These are phyloP conservation scores for Tragopan temminckii DNA, from an alignment of 2,797 vertebrate genomes.

Conservation along the genomic window DNA sequence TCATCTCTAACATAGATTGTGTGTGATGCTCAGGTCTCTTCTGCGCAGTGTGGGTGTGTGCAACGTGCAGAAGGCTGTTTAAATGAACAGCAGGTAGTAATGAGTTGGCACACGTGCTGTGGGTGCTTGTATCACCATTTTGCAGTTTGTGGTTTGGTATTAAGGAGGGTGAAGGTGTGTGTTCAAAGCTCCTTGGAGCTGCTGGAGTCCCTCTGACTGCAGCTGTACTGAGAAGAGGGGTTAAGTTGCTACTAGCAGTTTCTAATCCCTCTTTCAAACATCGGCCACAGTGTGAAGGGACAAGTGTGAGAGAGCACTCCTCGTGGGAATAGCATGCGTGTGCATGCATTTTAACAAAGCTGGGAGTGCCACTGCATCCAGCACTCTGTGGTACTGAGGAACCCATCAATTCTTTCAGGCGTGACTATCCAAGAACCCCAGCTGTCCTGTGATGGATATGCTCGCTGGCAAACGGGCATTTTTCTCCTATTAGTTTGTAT, in stretches of 20 bases:
- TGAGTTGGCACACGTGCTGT: background rate
- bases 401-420: background rate
- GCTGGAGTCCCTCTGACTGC: background rate
- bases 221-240: background rate
- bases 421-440: background rate
- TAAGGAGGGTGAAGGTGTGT: background rate
- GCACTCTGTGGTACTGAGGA: background rate
- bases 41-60: background rate
- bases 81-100: background rate
- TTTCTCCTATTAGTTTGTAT: background rate
- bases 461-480: background rate
- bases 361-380: background rate
- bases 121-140: background rate
- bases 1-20: fast-evolving
- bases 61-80: background rate
- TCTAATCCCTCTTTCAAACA: background rate
- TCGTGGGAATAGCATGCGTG: background rate
- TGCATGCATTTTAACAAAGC: background rate
- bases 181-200: background rate
- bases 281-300: background rate
- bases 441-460: background rate
- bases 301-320: background rate
- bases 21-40: background rate
- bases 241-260: background rate
- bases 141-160: background rate